phyloP scores from a whole-genome alignment of 1,140 invertebrate genomes.

The Yoshiicerus persimilis region DNA sequence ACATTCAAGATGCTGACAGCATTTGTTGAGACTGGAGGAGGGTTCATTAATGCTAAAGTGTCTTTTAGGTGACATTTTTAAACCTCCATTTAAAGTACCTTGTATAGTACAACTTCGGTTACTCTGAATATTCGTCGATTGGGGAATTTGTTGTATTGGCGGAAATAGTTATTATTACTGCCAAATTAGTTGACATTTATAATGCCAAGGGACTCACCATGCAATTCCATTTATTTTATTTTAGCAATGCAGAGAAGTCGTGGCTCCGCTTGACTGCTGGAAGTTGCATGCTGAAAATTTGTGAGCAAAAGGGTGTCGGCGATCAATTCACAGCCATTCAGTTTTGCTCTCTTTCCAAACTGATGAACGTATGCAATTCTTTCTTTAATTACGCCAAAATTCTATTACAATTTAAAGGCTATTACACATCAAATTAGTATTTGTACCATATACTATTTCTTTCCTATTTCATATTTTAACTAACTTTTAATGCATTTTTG shows the following conservation, averaged over 20 bases:
- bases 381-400: background rate
- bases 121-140: no score
- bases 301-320: conserved; percentile 91
- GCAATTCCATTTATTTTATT: no score
- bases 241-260: conserved; percentile 87
- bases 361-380: conserved; percentile 71
- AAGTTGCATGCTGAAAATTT: conserved; percentile 93
- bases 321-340: conserved; percentile 92
- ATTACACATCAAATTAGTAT: no score
- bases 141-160: no score
- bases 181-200: no score
- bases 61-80: conserved; percentile 60
- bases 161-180: no score
- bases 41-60: conserved; percentile 54
- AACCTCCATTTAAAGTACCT: no score
- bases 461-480: no score
- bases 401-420: background rate
- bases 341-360: conserved; percentile 87
- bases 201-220: no score
- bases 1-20: conserved; percentile 90
- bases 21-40: conserved; percentile 85
- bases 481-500: background rate
- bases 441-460: no score
- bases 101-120: no score
- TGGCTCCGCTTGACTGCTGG: conserved; percentile 87